Base-by-base conservation (phyloP, 2,113 vertebrate genomes). In the Lanius collurio region DNA sequence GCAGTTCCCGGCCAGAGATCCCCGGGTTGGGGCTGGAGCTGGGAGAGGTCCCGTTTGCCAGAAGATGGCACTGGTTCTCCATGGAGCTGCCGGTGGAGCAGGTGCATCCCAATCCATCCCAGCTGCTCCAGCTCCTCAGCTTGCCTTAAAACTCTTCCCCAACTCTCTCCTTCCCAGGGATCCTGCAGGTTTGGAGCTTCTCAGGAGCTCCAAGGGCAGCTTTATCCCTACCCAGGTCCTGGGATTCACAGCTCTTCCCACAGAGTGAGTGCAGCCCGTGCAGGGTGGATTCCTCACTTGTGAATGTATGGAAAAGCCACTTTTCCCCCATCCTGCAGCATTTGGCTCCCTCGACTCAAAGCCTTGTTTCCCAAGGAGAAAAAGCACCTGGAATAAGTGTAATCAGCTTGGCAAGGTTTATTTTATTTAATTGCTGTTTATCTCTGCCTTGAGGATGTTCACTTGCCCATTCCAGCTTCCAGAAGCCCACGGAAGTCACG, bases 11-110 rank as follows among this genome's bases (percentile, higher is more conserved):
- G 37, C 2, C 12, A 46, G 44, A 46, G 19, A 46, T 46, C 44
- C 44, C 10, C 71, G 9, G 13, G 6, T 24, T 42, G 22, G 33
- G 28, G 37, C 57, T 39, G 70, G 35, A 17, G 35, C 15, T 65
- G 78, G 44, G 46, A 11, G 20, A 62, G 42, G 15, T 42, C 71
- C 18, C 2, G 0, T 24, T 49, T 42, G 69, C 93, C 92, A 94
- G 95, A 4, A 97, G 96, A 47, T 96, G 97, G 94, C 92, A 93
- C 42, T 92, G 83, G 42, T 21, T 77, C 90, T 94, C 95, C 92
- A 88, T 1, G 56, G 62, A 94, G 33, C 39, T 1, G 11, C 20
- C 0, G 1, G 5, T 5, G 53, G 26, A 85, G 10, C 89, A 91
- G 94, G 86, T 96, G 94, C 80, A 68, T 79, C 83, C 39, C 15